These are phyloP conservation scores for Trematomus bernacchii DNA, from an alignment of 2,797 vertebrate species.

Conservation along the genomic window DNA sequence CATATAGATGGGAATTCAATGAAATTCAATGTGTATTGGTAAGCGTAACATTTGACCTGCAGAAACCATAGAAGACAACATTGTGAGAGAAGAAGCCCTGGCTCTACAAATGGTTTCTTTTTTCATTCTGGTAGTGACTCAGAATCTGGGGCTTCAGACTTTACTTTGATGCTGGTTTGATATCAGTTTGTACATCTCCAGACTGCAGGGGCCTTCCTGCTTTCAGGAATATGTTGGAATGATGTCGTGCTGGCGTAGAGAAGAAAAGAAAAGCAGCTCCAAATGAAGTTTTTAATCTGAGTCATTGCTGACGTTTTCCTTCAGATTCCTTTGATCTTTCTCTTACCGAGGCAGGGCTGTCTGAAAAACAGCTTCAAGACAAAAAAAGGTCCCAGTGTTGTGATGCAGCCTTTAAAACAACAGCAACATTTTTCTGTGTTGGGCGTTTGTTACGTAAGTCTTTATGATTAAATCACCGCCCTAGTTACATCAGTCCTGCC, in stretches of 20 bases:
- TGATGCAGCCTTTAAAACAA: constrained; percentile 27
- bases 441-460: constrained; percentile 18
- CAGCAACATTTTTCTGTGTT: constrained; percentile 14
- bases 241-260: constrained; percentile 50
- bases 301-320: constrained; percentile 57
- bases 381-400: constrained; percentile 28
- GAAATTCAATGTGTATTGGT: no score
- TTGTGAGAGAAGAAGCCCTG: constrained; percentile 16
- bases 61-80: constrained; percentile 2
- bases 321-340: constrained; percentile 60
- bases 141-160: constrained; percentile 48
- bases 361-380: constrained; percentile 55
- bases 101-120: background rate
- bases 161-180: constrained; percentile 69
- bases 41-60: no score
- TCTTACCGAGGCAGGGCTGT: constrained; percentile 31
- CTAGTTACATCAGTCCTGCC: constrained; percentile 8
- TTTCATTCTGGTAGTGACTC: constrained; percentile 39
- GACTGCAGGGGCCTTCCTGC: constrained; percentile 55
- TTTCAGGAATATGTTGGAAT: constrained; percentile 49
- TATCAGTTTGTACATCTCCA: constrained; percentile 48
- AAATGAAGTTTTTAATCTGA: constrained; percentile 59
- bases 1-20: no score
- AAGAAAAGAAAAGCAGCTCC: constrained; percentile 27
- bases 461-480: constrained; percentile 33